These are phyloP conservation scores for Conopomorpha cramerella DNA, from an alignment of 1,140 invertebrate species.

Conservation along the genomic window DNA sequence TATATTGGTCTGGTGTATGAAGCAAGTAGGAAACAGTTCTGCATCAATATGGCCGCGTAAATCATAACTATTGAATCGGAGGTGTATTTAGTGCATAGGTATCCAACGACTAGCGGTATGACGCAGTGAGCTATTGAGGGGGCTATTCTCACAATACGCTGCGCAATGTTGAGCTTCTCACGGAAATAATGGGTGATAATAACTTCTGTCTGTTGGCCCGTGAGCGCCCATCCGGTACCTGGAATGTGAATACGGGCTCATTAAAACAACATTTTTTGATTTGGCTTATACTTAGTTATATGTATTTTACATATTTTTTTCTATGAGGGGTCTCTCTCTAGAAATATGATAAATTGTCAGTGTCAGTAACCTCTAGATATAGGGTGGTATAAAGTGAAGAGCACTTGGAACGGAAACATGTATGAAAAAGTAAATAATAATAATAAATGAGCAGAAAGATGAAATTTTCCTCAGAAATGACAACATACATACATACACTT, in stretches of 20 bases:
- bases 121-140: slow-evolving; percentile 42
- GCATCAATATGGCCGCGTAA: slow-evolving; percentile 47
- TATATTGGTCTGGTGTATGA: slow-evolving; percentile 45
- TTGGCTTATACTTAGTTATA: too few relatives aligned
- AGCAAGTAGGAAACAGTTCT: slow-evolving; percentile 45
- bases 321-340: too few relatives aligned
- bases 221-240: slow-evolving; percentile 48
- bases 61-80: slow-evolving; percentile 39
- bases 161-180: slow-evolving; percentile 37
- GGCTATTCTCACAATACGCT: slow-evolving; percentile 39
- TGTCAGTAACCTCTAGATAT: too few relatives aligned
- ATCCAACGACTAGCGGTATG: slow-evolving; percentile 32
- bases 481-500: too few relatives aligned
- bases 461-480: too few relatives aligned
- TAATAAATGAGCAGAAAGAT: too few relatives aligned
- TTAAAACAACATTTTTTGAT: background rate
- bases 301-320: too few relatives aligned
- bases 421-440: too few relatives aligned
- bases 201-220: slow-evolving; percentile 50
- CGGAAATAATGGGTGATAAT: slow-evolving; percentile 54
- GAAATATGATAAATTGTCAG: too few relatives aligned
- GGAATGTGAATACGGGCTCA: slow-evolving; percentile 13
- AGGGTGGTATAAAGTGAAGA: too few relatives aligned
- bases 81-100: slow-evolving; percentile 28
- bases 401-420: too few relatives aligned